Base-by-base conservation (phyloP, 2,113 vertebrate genomes). In the Glaucomys volans region DNA sequence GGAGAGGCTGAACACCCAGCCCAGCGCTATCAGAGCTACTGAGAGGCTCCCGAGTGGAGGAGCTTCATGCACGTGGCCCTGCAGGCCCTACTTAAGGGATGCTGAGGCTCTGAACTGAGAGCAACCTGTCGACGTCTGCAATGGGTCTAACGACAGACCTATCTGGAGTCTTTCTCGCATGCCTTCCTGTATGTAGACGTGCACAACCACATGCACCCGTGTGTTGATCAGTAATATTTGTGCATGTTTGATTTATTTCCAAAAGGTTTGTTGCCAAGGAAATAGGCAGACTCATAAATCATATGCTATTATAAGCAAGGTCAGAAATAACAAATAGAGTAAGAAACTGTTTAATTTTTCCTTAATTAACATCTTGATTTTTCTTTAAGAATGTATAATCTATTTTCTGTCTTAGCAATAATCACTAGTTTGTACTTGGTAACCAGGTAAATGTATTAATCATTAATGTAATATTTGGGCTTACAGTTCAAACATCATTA, bases 291-390 rank as follows among this genome's bases (percentile, higher is more conserved):
- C 28, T 79, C 4, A 26, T 75, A 85, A 80, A 76, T 88, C 35
- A 76, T 40, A 18, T 28, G 74, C 62, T 12, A 42, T 66, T 13
- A n/a, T 32, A 40, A 81, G 6, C 32, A 66, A 20, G 24, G 35
- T 80, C 52, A 87, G 24, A 83, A 91, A 89, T 85, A 24, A 91
- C 44, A 59, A 80, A 71, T 22, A 71, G 13, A 57, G 69, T 90
- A 79, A 90, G 12, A 35, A 1, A 92, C 32, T 28, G 17, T 47
- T 62, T 44, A 30, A 37, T n/a, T 72, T 79, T 84, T 84, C 76
- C 28, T 81, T 57, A 44, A 71, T 69, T 80, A 80, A 44, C 7
- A 76, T 42, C 75, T 83, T 82, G 62, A 64, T 52, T 72, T 92
- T 87, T 50, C 59, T 28, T 72, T 67, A 44, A 77, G 59, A 77